Evolutionary conservation across 2,797 vertebrate species (phyloP), one percentile per base, ranked within the genome.

Genomic region (Acanthiza pusilla): DNA sequence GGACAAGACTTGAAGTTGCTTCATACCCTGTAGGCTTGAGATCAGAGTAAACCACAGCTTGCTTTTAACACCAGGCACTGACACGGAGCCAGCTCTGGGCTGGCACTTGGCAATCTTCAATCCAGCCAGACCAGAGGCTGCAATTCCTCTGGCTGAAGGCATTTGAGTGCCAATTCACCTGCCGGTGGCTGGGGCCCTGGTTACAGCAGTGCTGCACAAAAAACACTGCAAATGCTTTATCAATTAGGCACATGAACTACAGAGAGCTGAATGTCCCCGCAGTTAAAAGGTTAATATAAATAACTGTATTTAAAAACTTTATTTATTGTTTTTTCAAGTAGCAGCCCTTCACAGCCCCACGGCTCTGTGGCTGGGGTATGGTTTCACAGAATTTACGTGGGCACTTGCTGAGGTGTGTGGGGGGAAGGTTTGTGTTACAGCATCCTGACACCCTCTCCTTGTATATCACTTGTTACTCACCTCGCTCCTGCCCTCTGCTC

Each of bases 281-380:
- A 76, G 75, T 68, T 74, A 40, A 82, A 74, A 89, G 51, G 68
- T 80, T 77, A 81, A 70, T 60, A 57, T 38, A 73, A 94, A 93
- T 82, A 84, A 10, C 48, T 34, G 5, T 60, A 70, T 92, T 72
- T 48, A 42, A 87, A 85, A 83, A 16, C 10, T 40, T 93, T 95
- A 93, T 97, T 96, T 96, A 95, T 67, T 86, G 77, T 85, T 92
- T 89, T 77, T 94, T 73, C 68, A 93, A 92, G 84, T 70, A 95
- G 85, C 61, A 79, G 60, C 38, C 55, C 30, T 30, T 75, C 93
- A 71, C 77, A 95, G 85, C 51, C 72, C 87, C 63, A 10, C 16
- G 50, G 68, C 73, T 73, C 73, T 91, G 94, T 81, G 82, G 67
- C 88, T 53, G 75, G 88, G 88, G 68, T 96, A 85, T 40, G 81